Conservation (phyloP, 2,797 vertebrate species). For the Anguilla obscura region DNA sequence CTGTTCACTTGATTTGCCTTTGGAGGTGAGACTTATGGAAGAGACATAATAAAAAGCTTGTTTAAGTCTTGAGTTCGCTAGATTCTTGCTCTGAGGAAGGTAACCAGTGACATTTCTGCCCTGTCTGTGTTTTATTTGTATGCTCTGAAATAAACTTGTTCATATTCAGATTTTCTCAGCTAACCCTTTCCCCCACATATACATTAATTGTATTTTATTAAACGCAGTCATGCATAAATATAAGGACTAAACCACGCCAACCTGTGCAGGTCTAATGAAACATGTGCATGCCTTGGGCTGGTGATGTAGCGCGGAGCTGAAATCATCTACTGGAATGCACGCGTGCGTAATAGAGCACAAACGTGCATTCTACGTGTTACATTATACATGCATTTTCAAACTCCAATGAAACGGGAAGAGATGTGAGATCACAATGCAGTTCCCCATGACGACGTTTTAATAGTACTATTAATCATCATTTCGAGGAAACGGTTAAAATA, state of each 20-base stretch:
- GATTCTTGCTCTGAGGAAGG: constrained; percentile 60
- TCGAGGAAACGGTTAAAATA: background rate
- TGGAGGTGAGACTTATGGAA: constrained; percentile 58
- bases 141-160: constrained; percentile 81
- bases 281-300: background rate
- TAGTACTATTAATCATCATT: background rate
- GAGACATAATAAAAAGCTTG: constrained; percentile 61
- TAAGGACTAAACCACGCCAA: background rate
- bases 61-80: constrained; percentile 60
- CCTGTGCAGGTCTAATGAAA: background rate
- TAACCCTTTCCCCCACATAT: background rate
- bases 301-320: background rate
- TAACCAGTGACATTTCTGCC: constrained; percentile 70
- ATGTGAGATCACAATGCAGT: no score
- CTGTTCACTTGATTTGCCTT: constrained; percentile 65
- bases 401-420: background rate
- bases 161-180: constrained; percentile 59
- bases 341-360: background rate
- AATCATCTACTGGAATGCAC: background rate
- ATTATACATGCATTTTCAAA: no score
- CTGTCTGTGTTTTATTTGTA: constrained; percentile 82
- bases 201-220: background rate
- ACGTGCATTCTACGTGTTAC: background rate
- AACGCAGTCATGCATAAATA: background rate
- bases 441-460: background rate